These are phyloP conservation scores for Meiosimyza decipiens DNA, from an alignment of 2,888 invertebrate species.

Conservation along the genomic window DNA sequence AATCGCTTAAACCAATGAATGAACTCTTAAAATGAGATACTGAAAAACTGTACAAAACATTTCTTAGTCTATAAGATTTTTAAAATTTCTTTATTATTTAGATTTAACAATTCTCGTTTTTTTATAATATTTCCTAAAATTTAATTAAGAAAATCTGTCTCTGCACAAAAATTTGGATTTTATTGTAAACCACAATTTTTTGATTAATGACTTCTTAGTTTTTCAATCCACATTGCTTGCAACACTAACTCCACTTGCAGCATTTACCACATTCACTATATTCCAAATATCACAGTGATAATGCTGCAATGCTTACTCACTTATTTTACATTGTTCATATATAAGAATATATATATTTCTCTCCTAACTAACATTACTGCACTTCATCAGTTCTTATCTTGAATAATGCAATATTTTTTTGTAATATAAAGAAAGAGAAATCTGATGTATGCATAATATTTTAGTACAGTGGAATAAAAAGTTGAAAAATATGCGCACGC, in stretches of 20 bases:
- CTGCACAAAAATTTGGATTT: neutral
- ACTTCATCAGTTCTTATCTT: constrained; percentile 6
- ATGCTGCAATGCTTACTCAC: neutral
- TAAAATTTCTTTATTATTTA: no score
- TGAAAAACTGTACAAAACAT: no score
- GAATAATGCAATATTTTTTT: constrained; percentile 3
- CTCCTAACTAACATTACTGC: neutral
- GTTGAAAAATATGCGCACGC: constrained; percentile 11
- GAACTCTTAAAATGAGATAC: no score
- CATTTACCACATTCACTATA: no score
- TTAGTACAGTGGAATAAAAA: neutral
- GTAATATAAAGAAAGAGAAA: constrained; percentile 4
- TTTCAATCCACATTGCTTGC: neutral
- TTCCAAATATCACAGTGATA: neutral
- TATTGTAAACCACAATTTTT: constrained; percentile 4
- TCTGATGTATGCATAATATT: no score
- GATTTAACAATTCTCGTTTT: no score
- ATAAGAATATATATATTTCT: neutral
- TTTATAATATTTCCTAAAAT: no score
- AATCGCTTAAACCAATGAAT: no score
- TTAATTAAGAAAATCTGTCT: no score
- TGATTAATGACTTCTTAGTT: constrained; percentile 9
- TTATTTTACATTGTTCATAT: neutral
- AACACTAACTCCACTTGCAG: no score
- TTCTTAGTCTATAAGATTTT: no score